Evolutionary conservation across 2,888 invertebrate species (phyloP), one percentile per base, ranked within the genome.

Genomic region (Scrobipalpa costella): DNA sequence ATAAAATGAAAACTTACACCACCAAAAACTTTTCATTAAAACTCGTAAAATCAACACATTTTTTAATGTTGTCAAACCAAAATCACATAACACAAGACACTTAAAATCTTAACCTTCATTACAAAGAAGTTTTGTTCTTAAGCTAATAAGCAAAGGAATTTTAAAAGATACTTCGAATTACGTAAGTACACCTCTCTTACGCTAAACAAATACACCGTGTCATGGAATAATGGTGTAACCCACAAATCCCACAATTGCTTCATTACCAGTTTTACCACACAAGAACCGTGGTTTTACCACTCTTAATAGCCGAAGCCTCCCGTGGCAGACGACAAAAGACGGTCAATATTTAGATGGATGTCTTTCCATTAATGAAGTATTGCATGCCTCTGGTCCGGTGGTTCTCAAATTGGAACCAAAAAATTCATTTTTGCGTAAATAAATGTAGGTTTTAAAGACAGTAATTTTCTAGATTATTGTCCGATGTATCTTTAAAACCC

Each of bases 281-380:
- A 15, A 38, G 9, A 19, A 21, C 19, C 17, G 38, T 19, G 8
- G 57, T 34, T 34, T 15, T 34, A 57, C 57, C 7, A 57, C 34
- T 13, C 40, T 40, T 58, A 58, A 58, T 58, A 21, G 58, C 6
- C 58, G 57, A 15, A 57, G 9, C 27, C 36, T 34, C 8, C 6
- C 44, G 50, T 52, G 9, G 17, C 19, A 11, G 11, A 17, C 19
- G 57, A 57, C 19, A 59, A 59, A 33, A 44, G 13, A 1, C 27
- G 59, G 40, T 59, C 21, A 59, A 59, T 59, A 44, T 59, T 59
- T 59, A 38, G 59, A 44, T 38, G 19, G 19, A 57, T 57, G 36
- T 38, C 57, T 57, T 57, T 57, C 36, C 57, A 57, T 57, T 57
- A 57, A 57, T 57, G 57, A 57, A 57, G 33, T 55, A 21, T 55